phyloP scores from a whole-genome alignment of 2,113 vertebrate genomes.

The Bambusicola thoracicus region DNA sequence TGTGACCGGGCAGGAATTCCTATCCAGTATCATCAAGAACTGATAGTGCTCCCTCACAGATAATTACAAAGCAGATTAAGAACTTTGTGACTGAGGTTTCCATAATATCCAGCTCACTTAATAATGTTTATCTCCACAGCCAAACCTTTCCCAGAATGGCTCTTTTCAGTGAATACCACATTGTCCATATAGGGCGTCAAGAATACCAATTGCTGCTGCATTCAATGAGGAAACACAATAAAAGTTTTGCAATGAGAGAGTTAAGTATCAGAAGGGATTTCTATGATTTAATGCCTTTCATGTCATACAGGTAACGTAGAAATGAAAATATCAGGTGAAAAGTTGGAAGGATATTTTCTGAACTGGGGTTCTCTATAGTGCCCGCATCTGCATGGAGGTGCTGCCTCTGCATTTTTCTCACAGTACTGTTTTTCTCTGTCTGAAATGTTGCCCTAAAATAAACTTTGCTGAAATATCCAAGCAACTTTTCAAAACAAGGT shows the following conservation, averaged over 20 bases:
- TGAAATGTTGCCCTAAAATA: slow-evolving; percentile 13
- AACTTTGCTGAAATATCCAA: not conserved
- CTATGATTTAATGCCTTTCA: not conserved
- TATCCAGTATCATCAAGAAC: not conserved
- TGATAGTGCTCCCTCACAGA: not conserved
- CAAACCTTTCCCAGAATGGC: not conserved
- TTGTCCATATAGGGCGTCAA: not conserved
- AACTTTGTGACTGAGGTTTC: not conserved
- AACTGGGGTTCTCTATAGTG: not conserved
- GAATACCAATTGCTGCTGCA: not conserved
- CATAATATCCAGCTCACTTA: not conserved
- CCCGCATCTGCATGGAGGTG: not conserved
- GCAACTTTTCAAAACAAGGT: not conserved
- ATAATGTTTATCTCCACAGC: not conserved
- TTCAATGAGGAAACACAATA: not conserved
- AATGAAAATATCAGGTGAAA: not conserved
- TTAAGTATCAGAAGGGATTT: not conserved
- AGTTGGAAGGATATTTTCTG: not conserved
- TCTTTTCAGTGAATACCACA: not conserved
- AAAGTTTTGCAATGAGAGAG: not conserved
- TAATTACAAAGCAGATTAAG: not conserved
- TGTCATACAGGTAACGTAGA: not conserved
- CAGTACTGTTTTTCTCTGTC: not conserved
- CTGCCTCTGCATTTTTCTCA: not conserved
- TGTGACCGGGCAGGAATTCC: not conserved